Conservation (phyloP, 2,113 vertebrate species). For the Colistium nudipinnis region DNA sequence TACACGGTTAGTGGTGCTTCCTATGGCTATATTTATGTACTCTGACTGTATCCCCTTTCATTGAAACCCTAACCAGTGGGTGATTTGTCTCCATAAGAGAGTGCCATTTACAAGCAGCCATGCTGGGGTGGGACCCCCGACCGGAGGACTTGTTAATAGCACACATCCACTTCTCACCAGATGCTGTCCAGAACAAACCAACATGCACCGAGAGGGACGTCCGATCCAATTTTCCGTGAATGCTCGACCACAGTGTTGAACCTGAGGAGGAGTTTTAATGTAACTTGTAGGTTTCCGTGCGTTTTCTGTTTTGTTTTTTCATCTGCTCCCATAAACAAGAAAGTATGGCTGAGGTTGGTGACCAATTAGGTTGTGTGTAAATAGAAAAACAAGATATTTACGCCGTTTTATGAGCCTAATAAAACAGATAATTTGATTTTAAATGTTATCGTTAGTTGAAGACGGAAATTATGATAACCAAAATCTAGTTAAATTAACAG, state of each 20-base stretch:
- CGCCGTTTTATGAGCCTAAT: not conserved
- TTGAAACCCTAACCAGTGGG: conserved; percentile 75
- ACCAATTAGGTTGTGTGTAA: conserved; percentile 10
- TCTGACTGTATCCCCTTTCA: conserved; percentile 80
- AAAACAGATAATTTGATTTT: not conserved
- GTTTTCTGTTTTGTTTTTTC: conserved; percentile 10
- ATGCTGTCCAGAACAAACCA: conserved; percentile 74
- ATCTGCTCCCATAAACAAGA: conserved; percentile 7
- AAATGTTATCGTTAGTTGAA: not conserved
- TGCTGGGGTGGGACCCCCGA: conserved; percentile 77
- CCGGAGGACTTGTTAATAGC: conserved; percentile 77
- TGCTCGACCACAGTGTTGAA: conserved; percentile 39
- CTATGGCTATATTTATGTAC: conserved; percentile 79
- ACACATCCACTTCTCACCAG: conserved; percentile 79
- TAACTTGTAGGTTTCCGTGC: conserved; percentile 35
- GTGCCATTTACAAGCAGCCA: conserved; percentile 81
- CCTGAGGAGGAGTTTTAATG: conserved; percentile 50
- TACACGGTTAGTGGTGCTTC: conserved; percentile 75
- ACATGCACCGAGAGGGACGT: conserved; percentile 62
- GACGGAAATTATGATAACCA: not conserved
- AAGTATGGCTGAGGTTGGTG: conserved; percentile 1
- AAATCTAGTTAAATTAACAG: not conserved
- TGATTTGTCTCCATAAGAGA: conserved; percentile 80
- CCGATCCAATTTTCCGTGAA: conserved; percentile 61
- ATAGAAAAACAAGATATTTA: not conserved